phyloP scores from a whole-genome alignment of 2,888 invertebrate genomes.

The Eustalomyia histrio region DNA sequence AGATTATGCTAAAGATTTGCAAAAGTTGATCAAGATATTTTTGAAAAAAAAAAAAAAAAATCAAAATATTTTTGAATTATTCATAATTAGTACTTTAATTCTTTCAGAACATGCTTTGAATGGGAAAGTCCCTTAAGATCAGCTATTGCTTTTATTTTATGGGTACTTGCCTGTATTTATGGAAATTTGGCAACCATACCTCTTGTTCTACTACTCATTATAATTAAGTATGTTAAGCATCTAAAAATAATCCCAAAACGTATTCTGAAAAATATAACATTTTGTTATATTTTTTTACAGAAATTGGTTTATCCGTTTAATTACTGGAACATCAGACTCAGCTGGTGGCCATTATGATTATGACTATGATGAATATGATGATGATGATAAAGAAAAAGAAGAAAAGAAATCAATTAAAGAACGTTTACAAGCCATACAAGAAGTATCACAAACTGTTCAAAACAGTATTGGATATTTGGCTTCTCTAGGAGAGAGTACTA shows the following conservation, averaged over 20 bases:
- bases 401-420: constrained; percentile 97
- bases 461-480: constrained; percentile 96
- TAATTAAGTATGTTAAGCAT: constrained; percentile 82
- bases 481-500: constrained; percentile 94
- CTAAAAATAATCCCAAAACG: too few relatives aligned
- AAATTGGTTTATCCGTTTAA: constrained; percentile 78
- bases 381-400: constrained; percentile 95
- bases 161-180: constrained; percentile 94
- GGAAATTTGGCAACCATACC: constrained; percentile 98
- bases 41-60: too few relatives aligned
- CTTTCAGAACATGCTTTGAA: constrained; percentile 92
- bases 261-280: too few relatives aligned
- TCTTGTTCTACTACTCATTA: constrained; percentile 88
- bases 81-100: neutral
- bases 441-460: constrained; percentile 97
- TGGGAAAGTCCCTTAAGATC: constrained; percentile 96
- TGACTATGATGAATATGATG: constrained; percentile 89
- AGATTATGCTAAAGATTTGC: too few relatives aligned
- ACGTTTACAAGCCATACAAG: constrained; percentile 95
- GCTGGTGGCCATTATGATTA: constrained; percentile 80
- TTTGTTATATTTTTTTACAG: too few relatives aligned
- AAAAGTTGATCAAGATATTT: too few relatives aligned
- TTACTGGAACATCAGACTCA: constrained; percentile 76
- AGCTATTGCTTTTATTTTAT: constrained; percentile 89
- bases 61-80: too few relatives aligned